Base-by-base conservation (phyloP, 2,797 vertebrate species). In the Dallia pectoralis region DNA sequence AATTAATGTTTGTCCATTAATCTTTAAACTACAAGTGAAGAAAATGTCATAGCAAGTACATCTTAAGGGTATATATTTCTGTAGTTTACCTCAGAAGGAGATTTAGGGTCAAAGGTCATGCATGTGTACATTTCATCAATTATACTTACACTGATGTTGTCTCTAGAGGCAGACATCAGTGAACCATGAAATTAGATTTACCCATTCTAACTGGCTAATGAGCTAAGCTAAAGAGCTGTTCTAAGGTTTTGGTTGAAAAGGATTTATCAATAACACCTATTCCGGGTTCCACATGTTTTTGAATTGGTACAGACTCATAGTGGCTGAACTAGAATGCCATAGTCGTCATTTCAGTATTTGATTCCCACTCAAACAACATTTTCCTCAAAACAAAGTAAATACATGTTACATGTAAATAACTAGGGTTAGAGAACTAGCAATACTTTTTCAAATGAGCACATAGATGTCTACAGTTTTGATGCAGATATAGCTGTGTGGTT, bases 101-200 rank as follows among this genome's bases (percentile, higher is more conserved):
- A 53, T 30, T 19, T 44, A 15, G 47, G 76, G 73, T 82, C 72
- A 82, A 51, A 80, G 78, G 71, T 82, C 72, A 73, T 48, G 70
- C 67, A 77, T 73, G 72, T 71, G 66, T 70, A 36, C 69, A 75
- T 36, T 68, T 72, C 79, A 79, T 84, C 82, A 80, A 68, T 84
- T 79, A 77, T 75, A 76, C 56, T 67, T 71, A 63, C 30, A 66
- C 67, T 63, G 77, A 49, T 79, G n/a, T 78, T 81, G 72, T 74
- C 67, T 85, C 72, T 66, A 71, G 32, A 40, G 40, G 70, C 73
- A 48, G 68, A 74, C 69, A 81, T 69, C 77, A 70, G 71, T 89
- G 82, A 85, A 76, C 85, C 84, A 69, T 80, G 81, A 88, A 90
- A 89, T 87, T 67, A 77, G 83, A 81, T 87, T 84, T 78, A 81